Evolutionary conservation across 2,888 invertebrate genomes (phyloP).

Genomic region (Caenorhabditis afra): DNA sequence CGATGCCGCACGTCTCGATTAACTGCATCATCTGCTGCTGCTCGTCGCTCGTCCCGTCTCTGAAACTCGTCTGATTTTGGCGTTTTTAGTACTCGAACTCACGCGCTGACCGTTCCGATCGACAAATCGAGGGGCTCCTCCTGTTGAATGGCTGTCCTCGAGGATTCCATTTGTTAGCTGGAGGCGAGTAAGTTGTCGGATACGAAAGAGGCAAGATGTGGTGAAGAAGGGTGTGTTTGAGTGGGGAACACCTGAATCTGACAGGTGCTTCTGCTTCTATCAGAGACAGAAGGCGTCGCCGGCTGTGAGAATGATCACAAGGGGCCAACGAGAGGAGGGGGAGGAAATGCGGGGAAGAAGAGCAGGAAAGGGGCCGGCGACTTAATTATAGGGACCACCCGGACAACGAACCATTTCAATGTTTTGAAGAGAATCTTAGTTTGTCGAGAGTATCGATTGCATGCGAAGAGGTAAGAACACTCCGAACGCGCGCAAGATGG

Average conservation of each 20-base stretch:
- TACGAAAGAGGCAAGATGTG: conserved; percentile 8
- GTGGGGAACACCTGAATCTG: conserved; percentile 60
- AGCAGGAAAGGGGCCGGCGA: not conserved
- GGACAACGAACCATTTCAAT: too few species aligned
- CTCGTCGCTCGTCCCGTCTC: not conserved
- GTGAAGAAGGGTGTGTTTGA: conserved; percentile 27
- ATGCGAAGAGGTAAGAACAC: not conserved
- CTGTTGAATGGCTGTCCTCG: conserved; percentile 25
- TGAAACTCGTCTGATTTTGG: not conserved
- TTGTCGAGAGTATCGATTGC: too few species aligned
- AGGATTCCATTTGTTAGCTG: conserved; percentile 23
- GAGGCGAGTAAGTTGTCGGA: not conserved
- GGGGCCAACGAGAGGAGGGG: not conserved
- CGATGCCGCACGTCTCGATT: conserved; percentile 8
- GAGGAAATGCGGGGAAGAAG: conserved; percentile 13
- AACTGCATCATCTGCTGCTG: conserved; percentile 8
- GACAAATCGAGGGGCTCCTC: conserved; percentile 57
- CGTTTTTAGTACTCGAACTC: not conserved
- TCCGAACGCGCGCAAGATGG: not conserved
- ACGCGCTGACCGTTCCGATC: conserved; percentile 13
- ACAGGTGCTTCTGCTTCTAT: conserved; percentile 64
- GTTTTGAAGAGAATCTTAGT: too few species aligned
- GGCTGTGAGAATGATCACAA: conserved; percentile 33
- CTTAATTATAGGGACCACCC: conserved; percentile 27
- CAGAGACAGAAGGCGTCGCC: conserved; percentile 41